Evolutionary conservation across 2,888 invertebrate species (phyloP).

Genomic region (Torymus tubicola): DNA sequence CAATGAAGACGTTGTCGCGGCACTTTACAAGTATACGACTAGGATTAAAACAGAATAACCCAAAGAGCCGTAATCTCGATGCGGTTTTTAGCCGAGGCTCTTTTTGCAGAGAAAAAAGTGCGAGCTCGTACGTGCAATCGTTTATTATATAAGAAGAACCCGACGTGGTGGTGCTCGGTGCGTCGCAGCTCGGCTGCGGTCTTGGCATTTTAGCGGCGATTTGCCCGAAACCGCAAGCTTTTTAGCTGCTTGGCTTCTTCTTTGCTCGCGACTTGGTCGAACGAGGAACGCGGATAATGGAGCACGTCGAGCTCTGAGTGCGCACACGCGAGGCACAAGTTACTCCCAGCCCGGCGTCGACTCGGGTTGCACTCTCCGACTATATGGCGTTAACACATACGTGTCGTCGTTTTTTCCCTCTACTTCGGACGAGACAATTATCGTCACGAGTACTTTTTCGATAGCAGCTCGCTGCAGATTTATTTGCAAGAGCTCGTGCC

Average conservation of each 20-base stretch:
- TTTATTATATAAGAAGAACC: constrained; percentile 21
- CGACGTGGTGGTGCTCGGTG: background rate
- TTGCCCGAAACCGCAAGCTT: constrained; percentile 72
- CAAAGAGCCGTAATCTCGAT: background rate
- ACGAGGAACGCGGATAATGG: background rate
- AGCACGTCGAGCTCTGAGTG: background rate
- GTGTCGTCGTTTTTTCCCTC: background rate
- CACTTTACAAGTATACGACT: constrained; percentile 36
- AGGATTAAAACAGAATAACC: constrained; percentile 42
- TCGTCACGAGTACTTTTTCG: too few species aligned
- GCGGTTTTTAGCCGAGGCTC: constrained; percentile 15
- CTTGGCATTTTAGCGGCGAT: constrained; percentile 72
- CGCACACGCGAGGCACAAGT: background rate
- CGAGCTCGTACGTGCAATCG: background rate
- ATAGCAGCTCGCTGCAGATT: background rate
- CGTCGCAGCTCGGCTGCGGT: constrained; percentile 59
- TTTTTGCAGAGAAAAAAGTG: background rate
- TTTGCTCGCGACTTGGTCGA: constrained; percentile 3
- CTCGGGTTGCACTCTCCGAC: constrained; percentile 33
- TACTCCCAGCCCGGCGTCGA: background rate
- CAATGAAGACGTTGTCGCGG: constrained; percentile 49
- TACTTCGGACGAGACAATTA: too few species aligned
- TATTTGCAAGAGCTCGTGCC: constrained; percentile 49
- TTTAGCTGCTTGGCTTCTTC: too few species aligned
- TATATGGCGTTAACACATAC: constrained; percentile 5